These are phyloP conservation scores for Menura novaehollandiae DNA, from an alignment of 2,113 vertebrate genomes.

Conservation along the genomic window DNA sequence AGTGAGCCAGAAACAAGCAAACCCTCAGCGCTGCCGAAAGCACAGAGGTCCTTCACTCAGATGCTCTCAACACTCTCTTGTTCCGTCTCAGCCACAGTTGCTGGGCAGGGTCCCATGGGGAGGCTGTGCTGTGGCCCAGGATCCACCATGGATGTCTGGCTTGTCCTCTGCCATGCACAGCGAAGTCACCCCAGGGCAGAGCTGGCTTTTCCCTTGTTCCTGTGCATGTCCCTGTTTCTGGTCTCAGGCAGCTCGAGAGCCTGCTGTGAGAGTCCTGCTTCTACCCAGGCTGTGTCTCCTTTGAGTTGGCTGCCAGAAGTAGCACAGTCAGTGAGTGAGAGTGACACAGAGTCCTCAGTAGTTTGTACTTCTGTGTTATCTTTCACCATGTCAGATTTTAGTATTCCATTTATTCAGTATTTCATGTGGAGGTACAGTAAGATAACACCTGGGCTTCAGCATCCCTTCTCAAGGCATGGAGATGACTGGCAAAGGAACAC, in stretches of 20 bases:
- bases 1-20: conserved; percentile 34
- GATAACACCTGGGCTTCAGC: not conserved
- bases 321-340: not conserved
- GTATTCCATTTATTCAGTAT: not conserved
- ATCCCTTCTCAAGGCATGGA: not conserved
- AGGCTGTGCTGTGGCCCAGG: not conserved
- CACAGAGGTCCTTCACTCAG: not conserved
- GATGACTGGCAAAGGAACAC: not conserved
- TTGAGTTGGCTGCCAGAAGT: not conserved
- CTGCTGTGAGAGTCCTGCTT: accelerated
- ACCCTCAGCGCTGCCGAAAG: not conserved
- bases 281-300: not conserved
- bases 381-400: not conserved
- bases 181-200: not conserved
- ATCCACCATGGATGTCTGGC: accelerated
- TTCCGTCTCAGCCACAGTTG: not conserved
- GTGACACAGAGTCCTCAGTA: accelerated
- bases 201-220: not conserved
- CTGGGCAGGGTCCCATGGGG: not conserved
- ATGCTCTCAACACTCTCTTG: not conserved
- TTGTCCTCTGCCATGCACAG: not conserved
- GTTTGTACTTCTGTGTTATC: not conserved
- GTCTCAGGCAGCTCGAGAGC: not conserved
- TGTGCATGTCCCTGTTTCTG: accelerated
- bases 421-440: not conserved